Percentiles rank a stretch among this genome's conserved stretches.
These are phyloP conservation scores for Crotalus viridis DNA, from an alignment of 2,113 vertebrate genomes.

Conservation along the genomic window DNA sequence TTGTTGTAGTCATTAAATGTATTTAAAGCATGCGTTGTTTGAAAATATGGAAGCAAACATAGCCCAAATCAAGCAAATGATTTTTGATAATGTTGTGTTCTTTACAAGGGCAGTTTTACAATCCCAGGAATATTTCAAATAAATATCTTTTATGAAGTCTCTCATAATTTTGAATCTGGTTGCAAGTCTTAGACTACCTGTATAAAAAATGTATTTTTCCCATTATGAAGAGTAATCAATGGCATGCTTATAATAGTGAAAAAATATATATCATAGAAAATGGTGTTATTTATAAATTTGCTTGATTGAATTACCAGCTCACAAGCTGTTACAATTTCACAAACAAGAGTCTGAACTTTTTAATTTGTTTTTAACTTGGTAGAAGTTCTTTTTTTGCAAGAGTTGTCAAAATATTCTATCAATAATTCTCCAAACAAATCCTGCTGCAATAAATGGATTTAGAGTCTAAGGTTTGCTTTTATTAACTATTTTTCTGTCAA, in stretches of 20 bases:
- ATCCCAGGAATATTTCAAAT: neutral
- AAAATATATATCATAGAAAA: neutral
- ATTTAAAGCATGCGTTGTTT: neutral
- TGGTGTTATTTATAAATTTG: neutral
- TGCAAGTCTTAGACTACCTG: too few species aligned
- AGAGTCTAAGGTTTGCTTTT: neutral
- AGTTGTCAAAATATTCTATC: neutral
- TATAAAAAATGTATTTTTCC: neutral
- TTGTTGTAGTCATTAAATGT: neutral
- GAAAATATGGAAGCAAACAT: neutral
- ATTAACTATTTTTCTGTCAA: slow-evolving; percentile 17
- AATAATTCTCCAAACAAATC: neutral
- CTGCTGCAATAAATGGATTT: neutral
- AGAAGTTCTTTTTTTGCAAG: neutral
- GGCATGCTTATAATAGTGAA: neutral
- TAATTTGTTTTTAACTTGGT: neutral
- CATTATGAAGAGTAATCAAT: neutral
- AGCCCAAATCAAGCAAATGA: neutral
- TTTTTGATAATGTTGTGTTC: neutral
- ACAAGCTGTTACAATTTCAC: neutral
- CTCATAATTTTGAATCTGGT: too few species aligned
- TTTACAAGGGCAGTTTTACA: neutral
- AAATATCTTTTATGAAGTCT: neutral
- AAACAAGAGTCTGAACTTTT: neutral
- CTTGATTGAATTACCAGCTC: neutral